These are phyloP conservation scores for Odontocolon sp. DNA, from an alignment of 2,888 invertebrate genomes.

Conservation along the genomic window DNA sequence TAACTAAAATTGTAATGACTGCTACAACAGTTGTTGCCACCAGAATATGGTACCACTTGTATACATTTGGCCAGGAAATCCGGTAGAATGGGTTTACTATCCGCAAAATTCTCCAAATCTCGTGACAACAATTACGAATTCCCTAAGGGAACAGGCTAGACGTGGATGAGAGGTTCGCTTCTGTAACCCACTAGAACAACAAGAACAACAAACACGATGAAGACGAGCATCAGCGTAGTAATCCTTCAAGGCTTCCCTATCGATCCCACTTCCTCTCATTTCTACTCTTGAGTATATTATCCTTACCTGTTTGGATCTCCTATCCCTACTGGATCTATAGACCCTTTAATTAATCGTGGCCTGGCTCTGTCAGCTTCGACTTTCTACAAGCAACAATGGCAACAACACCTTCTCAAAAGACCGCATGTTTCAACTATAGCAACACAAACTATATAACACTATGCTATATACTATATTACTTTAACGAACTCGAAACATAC, in stretches of 20 bases:
- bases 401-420: not conserved
- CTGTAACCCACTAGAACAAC: conserved; percentile 27
- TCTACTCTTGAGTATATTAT: conserved; percentile 35
- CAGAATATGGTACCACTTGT: not conserved
- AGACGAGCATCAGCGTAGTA: conserved; percentile 35
- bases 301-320: conserved; percentile 33
- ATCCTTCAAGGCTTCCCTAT: conserved; percentile 39
- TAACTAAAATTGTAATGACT: too few relatives aligned
- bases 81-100: conserved; percentile 1
- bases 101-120: conserved; percentile 40
- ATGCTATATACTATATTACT: not conserved
- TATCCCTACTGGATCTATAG: conserved; percentile 40
- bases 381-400: not conserved
- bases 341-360: conserved; percentile 48
- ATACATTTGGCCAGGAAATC: not conserved
- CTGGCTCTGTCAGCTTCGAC: not conserved
- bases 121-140: conserved; percentile 51
- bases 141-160: conserved; percentile 3
- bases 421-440: not conserved
- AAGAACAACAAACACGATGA: conserved; percentile 31
- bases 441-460: too few relatives aligned
- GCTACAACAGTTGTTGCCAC: too few relatives aligned
- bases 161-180: not conserved
- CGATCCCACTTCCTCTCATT: too few relatives aligned
- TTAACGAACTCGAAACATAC: conserved; percentile 3